Evolutionary conservation across 2,113 vertebrate genomes (phyloP), one percentile per base, ranked within the genome.

Genomic region (Callaeas wilsoni): DNA sequence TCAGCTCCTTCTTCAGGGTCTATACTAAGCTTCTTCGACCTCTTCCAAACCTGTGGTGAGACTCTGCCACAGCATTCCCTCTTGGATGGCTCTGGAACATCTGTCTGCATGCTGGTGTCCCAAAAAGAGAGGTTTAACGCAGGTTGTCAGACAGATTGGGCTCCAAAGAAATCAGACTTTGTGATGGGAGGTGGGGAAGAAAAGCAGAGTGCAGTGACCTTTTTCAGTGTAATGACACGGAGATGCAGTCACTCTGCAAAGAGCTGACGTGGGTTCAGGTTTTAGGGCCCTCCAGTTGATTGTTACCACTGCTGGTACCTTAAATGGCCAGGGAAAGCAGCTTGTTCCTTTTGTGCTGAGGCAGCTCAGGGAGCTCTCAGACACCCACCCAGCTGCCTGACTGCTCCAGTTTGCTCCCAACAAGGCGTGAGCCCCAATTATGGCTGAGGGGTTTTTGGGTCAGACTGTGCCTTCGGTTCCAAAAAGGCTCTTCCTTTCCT

Each of bases 241-340:
- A 80, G 73, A 44, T 8, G 67, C 57, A 35, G 64, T 42, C 2
- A 1, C 44, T 93, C 68, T 59, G 86, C 60, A 81, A 86, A 90
- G n/a, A 93, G 83, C 75, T 2, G 4, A 50, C 0, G 0, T 55
- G 39, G 68, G 42, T 41, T 83, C 20, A 18, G 42, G 30, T 81
- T 94, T 96, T 86, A 97, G 90, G 64, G 83, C 92, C 50, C 76
- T 89, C 88, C 50, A 50, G 94, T 9, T 86, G 95, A 53, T 35
- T 84, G 71, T 94, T 86, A 77, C 42, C 79, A 44, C 79, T 55
- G 70, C 75, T 62, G 83, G 85, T 13, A 60, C 80, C 79, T 57
- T 18, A 55, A 68, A 73, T 0, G 7, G 78, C 53, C 82, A 46
- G 53, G 26, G 46, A 76, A 76, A 88, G 85, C 63, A 86, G 60